Base-by-base conservation (phyloP, 2,797 vertebrate genomes). In the Myoxocephalus aenaeus region DNA sequence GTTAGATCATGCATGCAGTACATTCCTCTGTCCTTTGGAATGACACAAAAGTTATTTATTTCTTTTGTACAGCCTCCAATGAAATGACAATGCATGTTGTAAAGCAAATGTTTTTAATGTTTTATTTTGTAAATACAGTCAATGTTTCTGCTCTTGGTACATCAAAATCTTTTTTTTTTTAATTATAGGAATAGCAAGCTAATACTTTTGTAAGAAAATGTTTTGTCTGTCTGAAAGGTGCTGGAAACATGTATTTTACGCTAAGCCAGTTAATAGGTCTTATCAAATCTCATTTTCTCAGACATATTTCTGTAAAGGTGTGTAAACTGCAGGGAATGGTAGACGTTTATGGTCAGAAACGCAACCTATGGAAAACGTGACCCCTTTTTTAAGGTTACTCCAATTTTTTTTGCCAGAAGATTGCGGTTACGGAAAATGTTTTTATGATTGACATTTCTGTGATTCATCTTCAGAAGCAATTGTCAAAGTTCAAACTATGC, bases 401-500 rank as follows among this genome's bases (percentile, higher is more conserved):
- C 62, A 38, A 57, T 80, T 78, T 32, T 29, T 70, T 75, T 81
- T 85, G 40, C 15, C 17, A 67, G 25, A 63, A 29, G 63, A 83
- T 50, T 69, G 67, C 29, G 78, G 38, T 80, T 82, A 65, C 38
- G 75, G 40, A 70, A 81, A 74, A 67, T 75, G 73, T 81, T 54
- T 77, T 77, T 70, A 36, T 77, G 69, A 65, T 70, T 73, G 44
- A 84, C 22, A 62, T 81, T 67, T 76, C 44, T 85, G 65, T 84
- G 29, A 71, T 87, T 89, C 82, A 65, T 86, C 36, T 80, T 80
- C 69, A 86, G 73, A 84, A 89, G 82, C 80, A 87, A 85, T 81
- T 89, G 81, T 91, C 70, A 83, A 86, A 84, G 81, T 90, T 88
- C 83, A 90, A 90, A 90, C 94, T 95, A 95, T 95, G 94, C 93